Evolutionary conservation across 2,888 invertebrate species (phyloP).

Genomic region (Noctua comes): DNA sequence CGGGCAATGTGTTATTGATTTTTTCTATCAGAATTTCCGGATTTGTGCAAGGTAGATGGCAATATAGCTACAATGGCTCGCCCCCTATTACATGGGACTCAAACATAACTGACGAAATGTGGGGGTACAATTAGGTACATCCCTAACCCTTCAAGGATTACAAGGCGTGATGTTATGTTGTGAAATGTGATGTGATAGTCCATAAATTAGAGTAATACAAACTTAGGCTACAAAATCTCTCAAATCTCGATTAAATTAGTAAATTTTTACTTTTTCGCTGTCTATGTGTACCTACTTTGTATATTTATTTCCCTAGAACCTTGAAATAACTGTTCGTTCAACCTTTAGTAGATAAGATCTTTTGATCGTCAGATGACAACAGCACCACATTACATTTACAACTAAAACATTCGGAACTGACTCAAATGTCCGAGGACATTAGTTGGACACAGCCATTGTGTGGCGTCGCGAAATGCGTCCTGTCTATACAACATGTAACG

Average conservation of each 20-base stretch:
- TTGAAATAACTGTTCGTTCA: not conserved
- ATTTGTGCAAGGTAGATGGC: too few species aligned
- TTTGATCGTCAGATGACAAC: not conserved
- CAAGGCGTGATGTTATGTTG: too few species aligned
- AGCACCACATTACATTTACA: not conserved
- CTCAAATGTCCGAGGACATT: not conserved
- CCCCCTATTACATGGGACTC: too few species aligned
- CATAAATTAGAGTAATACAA: not conserved
- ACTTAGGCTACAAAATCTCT: not conserved
- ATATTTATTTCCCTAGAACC: not conserved
- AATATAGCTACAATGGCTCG: too few species aligned
- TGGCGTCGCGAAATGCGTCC: conserved; percentile 18
- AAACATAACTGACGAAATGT: too few species aligned
- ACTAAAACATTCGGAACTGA: not conserved
- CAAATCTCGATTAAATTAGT: not conserved
- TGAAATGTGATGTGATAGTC: too few species aligned
- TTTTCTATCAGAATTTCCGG: too few species aligned
- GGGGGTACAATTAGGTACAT: too few species aligned
- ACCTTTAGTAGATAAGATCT: not conserved
- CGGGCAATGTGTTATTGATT: too few species aligned
- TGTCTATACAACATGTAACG: not conserved
- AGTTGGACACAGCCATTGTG: conserved; percentile 25
- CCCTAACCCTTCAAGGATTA: too few species aligned
- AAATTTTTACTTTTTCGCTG: not conserved
- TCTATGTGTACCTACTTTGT: not conserved